These are phyloP conservation scores for Anodontia alba DNA, from an alignment of 2,888 invertebrate species.

Conservation along the genomic window DNA sequence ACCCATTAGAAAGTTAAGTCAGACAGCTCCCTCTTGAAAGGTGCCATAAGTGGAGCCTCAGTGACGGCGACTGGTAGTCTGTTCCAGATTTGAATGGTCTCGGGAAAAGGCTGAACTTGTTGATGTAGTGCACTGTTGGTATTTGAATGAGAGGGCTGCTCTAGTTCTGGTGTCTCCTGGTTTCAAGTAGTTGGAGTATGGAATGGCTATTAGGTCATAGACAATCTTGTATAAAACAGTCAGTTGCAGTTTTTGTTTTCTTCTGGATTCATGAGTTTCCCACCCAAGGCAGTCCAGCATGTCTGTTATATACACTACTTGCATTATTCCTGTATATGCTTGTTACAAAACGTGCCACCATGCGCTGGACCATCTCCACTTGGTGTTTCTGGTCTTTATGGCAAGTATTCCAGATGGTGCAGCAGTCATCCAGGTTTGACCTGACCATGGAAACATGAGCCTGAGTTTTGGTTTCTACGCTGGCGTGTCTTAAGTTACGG, in stretches of 20 bases:
- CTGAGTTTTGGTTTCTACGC: neutral
- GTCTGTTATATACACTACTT: neutral
- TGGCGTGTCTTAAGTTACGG: neutral
- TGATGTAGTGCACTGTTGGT: neutral
- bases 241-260: neutral
- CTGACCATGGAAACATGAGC: no score
- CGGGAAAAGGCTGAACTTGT: slow-evolving; percentile 5
- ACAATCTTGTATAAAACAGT: no score
- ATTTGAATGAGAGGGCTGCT: neutral
- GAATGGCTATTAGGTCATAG: slow-evolving; percentile 2
- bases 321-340: no score
- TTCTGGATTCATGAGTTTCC: neutral
- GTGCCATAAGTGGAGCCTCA: no score
- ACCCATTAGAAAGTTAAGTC: no score
- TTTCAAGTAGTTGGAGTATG: neutral
- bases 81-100: no score
- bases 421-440: no score
- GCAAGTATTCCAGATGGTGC: neutral
- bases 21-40: no score
- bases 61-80: no score
- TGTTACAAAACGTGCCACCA: no score
- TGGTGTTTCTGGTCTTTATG: neutral
- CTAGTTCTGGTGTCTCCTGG: neutral
- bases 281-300: no score
- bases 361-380: neutral